These are phyloP conservation scores for Bellardia bayeri DNA, from an alignment of 2,888 invertebrate species.

Conservation along the genomic window DNA sequence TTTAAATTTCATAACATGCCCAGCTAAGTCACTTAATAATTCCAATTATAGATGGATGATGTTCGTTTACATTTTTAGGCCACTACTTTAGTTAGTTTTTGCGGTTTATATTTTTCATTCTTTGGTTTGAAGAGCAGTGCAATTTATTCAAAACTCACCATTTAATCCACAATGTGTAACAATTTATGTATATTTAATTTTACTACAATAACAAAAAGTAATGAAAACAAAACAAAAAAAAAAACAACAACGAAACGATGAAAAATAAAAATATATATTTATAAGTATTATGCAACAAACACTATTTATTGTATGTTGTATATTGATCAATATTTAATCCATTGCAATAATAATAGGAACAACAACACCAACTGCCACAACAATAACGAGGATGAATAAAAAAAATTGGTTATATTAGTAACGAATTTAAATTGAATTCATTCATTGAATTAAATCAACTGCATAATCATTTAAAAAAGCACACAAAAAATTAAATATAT, in stretches of 20 bases:
- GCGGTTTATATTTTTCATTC: background rate
- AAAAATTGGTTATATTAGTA: conserved; percentile 57
- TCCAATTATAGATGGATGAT: conserved; percentile 17
- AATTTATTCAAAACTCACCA: conserved; percentile 43
- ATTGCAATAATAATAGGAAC: background rate
- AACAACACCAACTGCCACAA: background rate
- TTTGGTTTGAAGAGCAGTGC: background rate
- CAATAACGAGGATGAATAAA: background rate
- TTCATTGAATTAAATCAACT: conserved; percentile 59
- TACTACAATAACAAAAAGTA: conserved; percentile 24
- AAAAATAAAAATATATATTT: conserved; percentile 12
- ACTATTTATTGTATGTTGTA: background rate
- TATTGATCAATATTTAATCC: conserved; percentile 52
- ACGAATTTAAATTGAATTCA: conserved; percentile 63
- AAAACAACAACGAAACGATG: background rate
- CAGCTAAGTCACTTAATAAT: conserved; percentile 44
- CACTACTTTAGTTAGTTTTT: conserved; percentile 18
- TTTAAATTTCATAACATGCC: background rate
- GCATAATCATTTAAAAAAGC: conserved; percentile 58
- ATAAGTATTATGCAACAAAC: conserved; percentile 32
- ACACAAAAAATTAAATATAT: conserved; percentile 6
- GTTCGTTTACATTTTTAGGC: conserved; percentile 16
- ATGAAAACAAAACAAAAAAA: background rate
- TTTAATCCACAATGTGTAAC: conserved; percentile 57
- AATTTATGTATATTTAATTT: conserved; percentile 59